Conservation (phyloP, 2,888 invertebrate genomes). For the Brachyopa scutellaris region DNA sequence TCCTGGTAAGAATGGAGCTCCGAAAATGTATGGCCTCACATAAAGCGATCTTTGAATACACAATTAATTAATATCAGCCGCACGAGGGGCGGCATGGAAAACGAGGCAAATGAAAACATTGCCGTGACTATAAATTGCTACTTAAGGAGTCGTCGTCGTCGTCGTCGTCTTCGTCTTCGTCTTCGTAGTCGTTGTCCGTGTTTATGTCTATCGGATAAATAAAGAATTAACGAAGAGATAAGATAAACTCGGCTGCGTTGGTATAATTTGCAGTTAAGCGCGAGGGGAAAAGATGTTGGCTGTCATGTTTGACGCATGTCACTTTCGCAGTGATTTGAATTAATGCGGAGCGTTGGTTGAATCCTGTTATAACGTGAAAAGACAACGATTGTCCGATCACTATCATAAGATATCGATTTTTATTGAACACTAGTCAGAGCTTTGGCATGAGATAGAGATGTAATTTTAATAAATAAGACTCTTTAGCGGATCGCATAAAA, state of each 20-base stretch:
- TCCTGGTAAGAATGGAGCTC: conserved; percentile 39
- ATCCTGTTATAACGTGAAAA: conserved; percentile 29
- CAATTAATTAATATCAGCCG: conserved; percentile 65
- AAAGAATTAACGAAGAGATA: conserved; percentile 46
- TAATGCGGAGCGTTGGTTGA: conserved; percentile 11
- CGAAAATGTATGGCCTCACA: conserved; percentile 40
- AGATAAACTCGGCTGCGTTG: background rate
- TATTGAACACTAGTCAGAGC: conserved; percentile 17
- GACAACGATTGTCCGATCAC: conserved; percentile 21
- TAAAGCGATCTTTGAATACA: conserved; percentile 55
- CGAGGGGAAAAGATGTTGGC: conserved; percentile 17
- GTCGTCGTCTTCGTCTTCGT: background rate
- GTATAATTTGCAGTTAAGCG: conserved; percentile 13
- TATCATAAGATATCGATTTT: conserved; percentile 56
- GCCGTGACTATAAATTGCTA: conserved; percentile 69
- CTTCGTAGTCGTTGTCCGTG: background rate
- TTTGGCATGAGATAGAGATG: conserved; percentile 41
- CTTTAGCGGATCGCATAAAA: conserved; percentile 15
- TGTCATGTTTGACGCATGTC: conserved; percentile 63
- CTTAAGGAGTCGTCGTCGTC: conserved; percentile 63
- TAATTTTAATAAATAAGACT: conserved; percentile 17
- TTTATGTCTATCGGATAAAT: conserved; percentile 44
- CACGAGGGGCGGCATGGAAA: no score
- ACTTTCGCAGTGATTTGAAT: conserved; percentile 44
- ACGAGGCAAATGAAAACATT: conserved; percentile 61